Evolutionary conservation across 1,140 invertebrate species (phyloP).

Genomic region (Achatina immaculata): DNA sequence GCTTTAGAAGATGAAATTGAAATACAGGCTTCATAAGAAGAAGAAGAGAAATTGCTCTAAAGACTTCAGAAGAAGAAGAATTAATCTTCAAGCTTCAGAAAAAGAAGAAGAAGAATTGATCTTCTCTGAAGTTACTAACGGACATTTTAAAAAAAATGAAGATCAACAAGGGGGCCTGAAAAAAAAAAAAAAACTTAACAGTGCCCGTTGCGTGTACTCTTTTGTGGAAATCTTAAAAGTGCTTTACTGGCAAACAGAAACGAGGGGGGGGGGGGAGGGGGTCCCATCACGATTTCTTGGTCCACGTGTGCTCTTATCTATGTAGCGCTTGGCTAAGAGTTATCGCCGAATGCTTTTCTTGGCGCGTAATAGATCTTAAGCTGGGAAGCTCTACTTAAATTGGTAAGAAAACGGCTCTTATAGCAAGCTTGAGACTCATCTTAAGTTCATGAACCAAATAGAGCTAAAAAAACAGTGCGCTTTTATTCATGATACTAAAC

Average conservation of each 20-base stretch:
- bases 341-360: neutral
- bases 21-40: no score
- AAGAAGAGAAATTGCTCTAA: no score
- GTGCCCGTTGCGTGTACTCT: no score
- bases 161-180: no score
- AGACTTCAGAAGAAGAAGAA: no score
- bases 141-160: no score
- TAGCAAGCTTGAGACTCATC: neutral
- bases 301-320: neutral
- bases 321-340: neutral
- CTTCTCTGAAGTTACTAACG: no score
- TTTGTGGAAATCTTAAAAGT: neutral
- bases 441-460: neutral
- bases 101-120: no score
- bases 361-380: neutral
- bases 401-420: neutral
- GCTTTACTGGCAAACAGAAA: neutral
- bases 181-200: no score
- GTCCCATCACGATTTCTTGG: neutral
- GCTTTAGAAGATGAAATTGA: no score
- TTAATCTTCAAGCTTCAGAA: no score
- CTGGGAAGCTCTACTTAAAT: neutral
- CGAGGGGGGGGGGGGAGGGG: neutral
- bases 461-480: neutral
- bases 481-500: neutral